Evolutionary conservation across 37 sponge, comb jelly and placozoan genomes (phyloP).

Genomic region (Cladorhizidae sp.): DNA sequence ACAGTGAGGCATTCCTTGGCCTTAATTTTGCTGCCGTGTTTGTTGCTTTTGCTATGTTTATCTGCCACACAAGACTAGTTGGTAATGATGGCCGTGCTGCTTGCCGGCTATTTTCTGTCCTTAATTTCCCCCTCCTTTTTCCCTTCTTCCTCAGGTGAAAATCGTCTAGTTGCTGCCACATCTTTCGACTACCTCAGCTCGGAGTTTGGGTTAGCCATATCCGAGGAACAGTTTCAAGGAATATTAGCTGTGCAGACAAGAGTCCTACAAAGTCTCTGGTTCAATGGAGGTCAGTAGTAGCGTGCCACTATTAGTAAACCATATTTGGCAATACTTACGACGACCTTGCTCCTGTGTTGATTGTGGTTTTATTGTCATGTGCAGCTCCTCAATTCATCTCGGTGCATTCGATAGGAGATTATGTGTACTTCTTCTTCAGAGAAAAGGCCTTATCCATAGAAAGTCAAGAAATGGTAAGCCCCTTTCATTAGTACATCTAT

Average conservation of each 20-base stretch:
- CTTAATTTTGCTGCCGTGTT: too few relatives aligned
- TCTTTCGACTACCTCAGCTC: neutral
- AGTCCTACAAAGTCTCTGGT: slow-evolving; percentile 1
- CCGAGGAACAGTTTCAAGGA: slow-evolving; percentile 5
- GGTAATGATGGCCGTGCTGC: too few relatives aligned
- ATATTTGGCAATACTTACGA: neutral
- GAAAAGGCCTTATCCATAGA: slow-evolving; percentile 63
- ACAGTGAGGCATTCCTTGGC: too few relatives aligned
- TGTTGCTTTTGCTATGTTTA: too few relatives aligned
- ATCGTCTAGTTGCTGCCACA: slow-evolving; percentile 22
- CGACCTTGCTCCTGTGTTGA: too few relatives aligned
- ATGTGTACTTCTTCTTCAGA: slow-evolving; percentile 75
- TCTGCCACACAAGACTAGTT: too few relatives aligned
- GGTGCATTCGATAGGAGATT: slow-evolving; percentile 76
- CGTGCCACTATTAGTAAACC: neutral
- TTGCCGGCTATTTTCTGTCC: too few relatives aligned
- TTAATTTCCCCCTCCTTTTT: too few relatives aligned
- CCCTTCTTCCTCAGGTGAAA: slow-evolving; percentile 6
- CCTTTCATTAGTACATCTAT: too few relatives aligned
- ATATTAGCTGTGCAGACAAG: neutral
- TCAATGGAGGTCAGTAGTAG: slow-evolving; percentile 20
- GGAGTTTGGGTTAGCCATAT: slow-evolving; percentile 2
- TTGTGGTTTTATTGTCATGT: slow-evolving; percentile 13
- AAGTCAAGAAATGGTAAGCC: slow-evolving; percentile 19
- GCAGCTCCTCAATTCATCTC: slow-evolving; percentile 64